phyloP scores from a whole-genome alignment of 23 tunicate genomes.

The Diplosoma virens region DNA sequence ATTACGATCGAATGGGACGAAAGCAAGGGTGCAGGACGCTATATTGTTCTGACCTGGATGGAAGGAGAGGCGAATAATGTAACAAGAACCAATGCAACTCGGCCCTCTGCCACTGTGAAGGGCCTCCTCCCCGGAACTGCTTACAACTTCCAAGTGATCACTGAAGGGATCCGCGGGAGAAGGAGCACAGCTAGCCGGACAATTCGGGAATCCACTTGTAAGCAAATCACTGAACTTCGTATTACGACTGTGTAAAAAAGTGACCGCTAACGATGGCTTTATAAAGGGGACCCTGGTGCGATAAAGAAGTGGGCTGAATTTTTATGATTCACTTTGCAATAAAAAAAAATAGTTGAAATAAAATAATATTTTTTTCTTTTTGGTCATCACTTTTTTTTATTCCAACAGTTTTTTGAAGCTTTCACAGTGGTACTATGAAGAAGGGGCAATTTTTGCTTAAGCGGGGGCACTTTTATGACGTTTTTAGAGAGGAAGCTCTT shows the following conservation, averaged over 20 bases:
- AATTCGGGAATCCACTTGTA: slow-evolving; percentile 37
- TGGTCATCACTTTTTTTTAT: no score
- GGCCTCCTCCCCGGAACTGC: slow-evolving; percentile 10
- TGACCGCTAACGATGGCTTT: no score
- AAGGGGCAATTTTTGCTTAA: no score
- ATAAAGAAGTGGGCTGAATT: no score
- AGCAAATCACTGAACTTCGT: neutral
- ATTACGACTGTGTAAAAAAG: no score
- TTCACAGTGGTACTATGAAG: no score
- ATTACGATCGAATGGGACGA: slow-evolving; percentile 34
- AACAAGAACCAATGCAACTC: slow-evolving; percentile 1
- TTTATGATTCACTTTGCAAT: neutral
- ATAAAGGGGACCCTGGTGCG: no score
- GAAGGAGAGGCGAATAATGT: neutral
- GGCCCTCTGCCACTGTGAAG: slow-evolving; percentile 11
- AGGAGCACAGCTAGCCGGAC: slow-evolving; percentile 6
- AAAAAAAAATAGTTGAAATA: no score
- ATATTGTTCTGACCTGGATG: neutral
- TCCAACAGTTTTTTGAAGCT: no score
- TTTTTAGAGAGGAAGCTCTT: no score
- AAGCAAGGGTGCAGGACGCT: slow-evolving; percentile 6
- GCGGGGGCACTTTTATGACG: no score
- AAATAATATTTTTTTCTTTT: no score
- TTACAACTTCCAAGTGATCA: slow-evolving; percentile 20
- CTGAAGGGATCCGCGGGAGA: slow-evolving; percentile 7